phyloP scores from a whole-genome alignment of 2,888 invertebrate genomes.

The Lissocephala sabroskyi region DNA sequence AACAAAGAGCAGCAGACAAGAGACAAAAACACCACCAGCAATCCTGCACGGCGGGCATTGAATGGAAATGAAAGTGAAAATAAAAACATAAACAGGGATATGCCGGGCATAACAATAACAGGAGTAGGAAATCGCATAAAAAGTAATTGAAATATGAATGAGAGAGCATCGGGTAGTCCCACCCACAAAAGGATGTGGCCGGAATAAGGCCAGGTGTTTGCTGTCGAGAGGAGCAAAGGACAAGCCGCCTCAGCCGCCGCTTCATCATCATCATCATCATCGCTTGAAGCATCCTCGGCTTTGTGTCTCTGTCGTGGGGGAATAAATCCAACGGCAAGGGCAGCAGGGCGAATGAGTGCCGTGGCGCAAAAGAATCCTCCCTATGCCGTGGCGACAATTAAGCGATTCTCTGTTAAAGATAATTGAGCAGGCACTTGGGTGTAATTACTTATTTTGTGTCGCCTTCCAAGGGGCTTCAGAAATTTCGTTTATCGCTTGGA shows the following conservation, averaged over 20 bases:
- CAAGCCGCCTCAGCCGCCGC: no score
- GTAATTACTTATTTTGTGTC: slow-evolving; percentile 67
- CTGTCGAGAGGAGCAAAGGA: no score
- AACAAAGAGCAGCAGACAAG: slow-evolving; percentile 16
- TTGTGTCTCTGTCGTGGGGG: no score
- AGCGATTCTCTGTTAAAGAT: slow-evolving; percentile 58
- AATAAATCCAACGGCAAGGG: no score
- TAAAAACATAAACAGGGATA: slow-evolving; percentile 49
- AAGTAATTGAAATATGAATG: slow-evolving; percentile 66
- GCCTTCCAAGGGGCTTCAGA: slow-evolving; percentile 29
- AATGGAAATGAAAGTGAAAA: slow-evolving; percentile 49
- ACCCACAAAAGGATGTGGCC: no score
- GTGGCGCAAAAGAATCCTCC: not conserved
- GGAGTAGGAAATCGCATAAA: slow-evolving; percentile 61
- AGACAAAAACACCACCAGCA: slow-evolving; percentile 6
- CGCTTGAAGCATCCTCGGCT: no score
- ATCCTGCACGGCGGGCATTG: slow-evolving; percentile 14
- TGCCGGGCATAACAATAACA: slow-evolving; percentile 51
- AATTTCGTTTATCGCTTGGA: not conserved
- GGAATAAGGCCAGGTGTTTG: no score
- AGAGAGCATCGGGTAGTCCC: no score
- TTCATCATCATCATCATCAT: no score
- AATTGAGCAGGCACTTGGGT: slow-evolving; percentile 70
- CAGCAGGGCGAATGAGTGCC: no score
- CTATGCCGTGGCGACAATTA: slow-evolving; percentile 56